Conservation (phyloP, 1,140 invertebrate genomes). For the Diplogasteroides magnus region DNA sequence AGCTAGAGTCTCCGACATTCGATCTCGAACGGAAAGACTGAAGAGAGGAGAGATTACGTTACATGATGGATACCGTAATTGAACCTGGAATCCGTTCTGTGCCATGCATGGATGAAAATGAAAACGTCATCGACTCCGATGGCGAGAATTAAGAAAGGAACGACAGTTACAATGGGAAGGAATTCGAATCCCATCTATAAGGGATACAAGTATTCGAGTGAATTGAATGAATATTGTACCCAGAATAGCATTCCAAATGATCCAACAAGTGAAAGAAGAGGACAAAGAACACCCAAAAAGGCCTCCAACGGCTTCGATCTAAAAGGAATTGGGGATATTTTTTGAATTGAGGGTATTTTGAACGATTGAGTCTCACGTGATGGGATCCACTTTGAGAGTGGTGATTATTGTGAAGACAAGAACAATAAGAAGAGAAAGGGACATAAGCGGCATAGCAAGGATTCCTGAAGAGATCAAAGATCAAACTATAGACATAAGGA, state of each 20-base stretch:
- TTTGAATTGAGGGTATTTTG: too few relatives aligned
- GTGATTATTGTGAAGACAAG: slow-evolving; percentile 44
- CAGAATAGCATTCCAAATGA: slow-evolving; percentile 51
- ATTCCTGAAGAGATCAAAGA: slow-evolving; percentile 25
- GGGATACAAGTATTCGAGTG: too few relatives aligned
- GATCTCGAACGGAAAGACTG: slow-evolving; percentile 33
- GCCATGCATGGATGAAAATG: slow-evolving; percentile 53
- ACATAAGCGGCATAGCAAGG: slow-evolving; percentile 47
- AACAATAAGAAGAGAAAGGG: slow-evolving; percentile 40
- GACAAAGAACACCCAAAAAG: slow-evolving; percentile 48
- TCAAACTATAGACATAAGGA: slow-evolving; percentile 10
- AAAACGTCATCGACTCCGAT: slow-evolving; percentile 55
- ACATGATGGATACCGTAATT: neutral
- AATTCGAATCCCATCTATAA: slow-evolving; percentile 52
- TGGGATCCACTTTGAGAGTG: slow-evolving; percentile 49
- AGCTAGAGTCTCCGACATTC: slow-evolving; percentile 79
- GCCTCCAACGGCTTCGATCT: slow-evolving; percentile 51
- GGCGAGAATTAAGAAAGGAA: slow-evolving; percentile 52
- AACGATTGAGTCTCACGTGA: slow-evolving; percentile 10
- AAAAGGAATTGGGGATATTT: neutral
- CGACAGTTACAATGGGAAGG: slow-evolving; percentile 49
- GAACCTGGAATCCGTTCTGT: slow-evolving; percentile 34
- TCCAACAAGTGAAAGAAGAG: slow-evolving; percentile 43
- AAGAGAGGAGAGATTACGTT: neutral
- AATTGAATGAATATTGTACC: slow-evolving; percentile 30